phyloP scores from a whole-genome alignment of 1,140 invertebrate genomes.

The Formica selysi region DNA sequence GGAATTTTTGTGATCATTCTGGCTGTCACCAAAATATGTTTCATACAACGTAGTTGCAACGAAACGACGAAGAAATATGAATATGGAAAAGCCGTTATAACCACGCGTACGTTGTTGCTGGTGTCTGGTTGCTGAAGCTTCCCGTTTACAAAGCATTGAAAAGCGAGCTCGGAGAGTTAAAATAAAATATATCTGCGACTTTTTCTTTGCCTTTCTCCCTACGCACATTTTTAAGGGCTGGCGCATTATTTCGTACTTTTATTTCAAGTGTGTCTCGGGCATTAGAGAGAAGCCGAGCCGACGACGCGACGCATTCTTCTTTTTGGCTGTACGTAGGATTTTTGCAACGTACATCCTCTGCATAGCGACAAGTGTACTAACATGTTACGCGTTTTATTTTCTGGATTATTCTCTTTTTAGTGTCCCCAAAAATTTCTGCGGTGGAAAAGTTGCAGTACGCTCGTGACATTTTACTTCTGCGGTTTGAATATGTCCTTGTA shows the following conservation, averaged over 20 bases:
- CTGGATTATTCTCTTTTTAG: constrained; percentile 23
- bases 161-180: constrained; percentile 31
- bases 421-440: constrained; percentile 22
- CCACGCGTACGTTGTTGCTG: neutral
- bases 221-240: constrained; percentile 61
- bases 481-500: constrained; percentile 18
- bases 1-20: constrained; percentile 19
- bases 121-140: constrained; percentile 16
- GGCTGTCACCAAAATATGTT: constrained; percentile 12
- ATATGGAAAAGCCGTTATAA: constrained; percentile 44
- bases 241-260: constrained; percentile 58
- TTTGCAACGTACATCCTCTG: constrained; percentile 27
- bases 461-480: constrained; percentile 33
- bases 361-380: constrained; percentile 49
- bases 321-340: constrained; percentile 45
- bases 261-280: constrained; percentile 33
- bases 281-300: constrained; percentile 8
- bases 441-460: constrained; percentile 25
- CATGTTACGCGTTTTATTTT: constrained; percentile 41
- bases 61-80: constrained; percentile 54
- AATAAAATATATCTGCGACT: constrained; percentile 38
- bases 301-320: neutral
- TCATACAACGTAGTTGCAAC: constrained; percentile 6
- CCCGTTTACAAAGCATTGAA: constrained; percentile 22
- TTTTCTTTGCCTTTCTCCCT: neutral